These are phyloP conservation scores for Ethmia dodecea DNA, from an alignment of 2,888 invertebrate genomes.

Conservation along the genomic window DNA sequence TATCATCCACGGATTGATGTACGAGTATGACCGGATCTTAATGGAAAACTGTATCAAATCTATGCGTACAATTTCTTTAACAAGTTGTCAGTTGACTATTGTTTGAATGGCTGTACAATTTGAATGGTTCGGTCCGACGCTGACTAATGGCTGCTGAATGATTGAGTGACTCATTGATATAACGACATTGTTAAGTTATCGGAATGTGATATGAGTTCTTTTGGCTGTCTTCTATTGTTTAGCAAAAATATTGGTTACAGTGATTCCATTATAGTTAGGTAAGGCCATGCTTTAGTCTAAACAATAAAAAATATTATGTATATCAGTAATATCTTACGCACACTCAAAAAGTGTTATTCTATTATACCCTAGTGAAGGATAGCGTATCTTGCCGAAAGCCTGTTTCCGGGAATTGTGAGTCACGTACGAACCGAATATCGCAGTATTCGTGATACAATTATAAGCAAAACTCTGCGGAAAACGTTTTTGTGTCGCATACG, in stretches of 20 bases:
- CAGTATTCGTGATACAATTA: conserved; percentile 52
- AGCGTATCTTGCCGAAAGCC: conserved; percentile 8
- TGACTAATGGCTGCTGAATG: conserved; percentile 61
- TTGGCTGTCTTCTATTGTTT: conserved; percentile 25
- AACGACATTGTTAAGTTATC: conserved; percentile 47
- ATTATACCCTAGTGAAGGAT: no score
- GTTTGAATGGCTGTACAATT: no score
- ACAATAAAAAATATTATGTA: no score
- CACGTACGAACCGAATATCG: conserved; percentile 44
- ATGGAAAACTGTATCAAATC: conserved; percentile 25
- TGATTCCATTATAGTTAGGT: no score
- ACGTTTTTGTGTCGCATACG: conserved; percentile 45
- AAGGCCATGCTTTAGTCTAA: no score
- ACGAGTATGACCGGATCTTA: no score
- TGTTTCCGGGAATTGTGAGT: conserved; percentile 26
- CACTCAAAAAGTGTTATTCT: no score
- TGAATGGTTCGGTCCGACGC: conserved; percentile 36
- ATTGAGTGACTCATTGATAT: conserved; percentile 59
- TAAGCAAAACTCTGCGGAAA: conserved; percentile 32
- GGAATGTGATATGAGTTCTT: conserved; percentile 24
- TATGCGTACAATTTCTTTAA: conserved; percentile 31
- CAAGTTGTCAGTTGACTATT: conserved; percentile 35
- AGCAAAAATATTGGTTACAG: no score
- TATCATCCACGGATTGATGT: no score
- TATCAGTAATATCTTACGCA: no score